phyloP scores from a whole-genome alignment of 2,113 vertebrate species.

The Castor canadensis region DNA sequence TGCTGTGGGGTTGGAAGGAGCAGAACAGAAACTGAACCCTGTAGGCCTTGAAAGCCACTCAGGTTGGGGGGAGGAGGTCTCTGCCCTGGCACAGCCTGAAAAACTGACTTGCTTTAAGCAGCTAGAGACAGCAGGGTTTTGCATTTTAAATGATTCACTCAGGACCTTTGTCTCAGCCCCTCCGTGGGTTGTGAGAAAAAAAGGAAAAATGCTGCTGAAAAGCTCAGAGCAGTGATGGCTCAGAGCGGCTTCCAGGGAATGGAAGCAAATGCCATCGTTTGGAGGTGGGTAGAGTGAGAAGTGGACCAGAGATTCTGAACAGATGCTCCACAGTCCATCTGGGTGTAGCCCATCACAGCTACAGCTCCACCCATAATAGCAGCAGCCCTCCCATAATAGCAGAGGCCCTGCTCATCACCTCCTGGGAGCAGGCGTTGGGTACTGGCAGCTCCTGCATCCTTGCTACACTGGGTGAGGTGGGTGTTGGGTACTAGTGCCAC shows the following conservation, averaged over 20 bases:
- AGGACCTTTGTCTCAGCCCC: neutral
- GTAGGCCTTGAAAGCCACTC: too few species aligned
- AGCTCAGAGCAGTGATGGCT: neutral
- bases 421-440: too few species aligned
- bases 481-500: too few species aligned
- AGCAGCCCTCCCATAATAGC: too few species aligned
- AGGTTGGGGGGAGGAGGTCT: neutral
- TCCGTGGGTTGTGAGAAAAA: neutral
- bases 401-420: rapidly evolving
- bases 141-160: too few species aligned
- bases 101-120: neutral
- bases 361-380: too few species aligned
- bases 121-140: neutral
- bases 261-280: neutral
- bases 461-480: too few species aligned
- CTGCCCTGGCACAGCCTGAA: neutral
- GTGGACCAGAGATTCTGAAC: too few species aligned
- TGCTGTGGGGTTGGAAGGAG: too few species aligned
- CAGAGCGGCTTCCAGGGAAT: neutral
- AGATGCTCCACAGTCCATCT: too few species aligned
- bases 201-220: neutral
- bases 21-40: rapidly evolving
- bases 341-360: neutral
- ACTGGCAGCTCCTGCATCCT: too few species aligned
- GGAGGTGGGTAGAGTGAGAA: neutral